Conservation (phyloP, 1,140 invertebrate genomes). For the Ceratina japonica region DNA sequence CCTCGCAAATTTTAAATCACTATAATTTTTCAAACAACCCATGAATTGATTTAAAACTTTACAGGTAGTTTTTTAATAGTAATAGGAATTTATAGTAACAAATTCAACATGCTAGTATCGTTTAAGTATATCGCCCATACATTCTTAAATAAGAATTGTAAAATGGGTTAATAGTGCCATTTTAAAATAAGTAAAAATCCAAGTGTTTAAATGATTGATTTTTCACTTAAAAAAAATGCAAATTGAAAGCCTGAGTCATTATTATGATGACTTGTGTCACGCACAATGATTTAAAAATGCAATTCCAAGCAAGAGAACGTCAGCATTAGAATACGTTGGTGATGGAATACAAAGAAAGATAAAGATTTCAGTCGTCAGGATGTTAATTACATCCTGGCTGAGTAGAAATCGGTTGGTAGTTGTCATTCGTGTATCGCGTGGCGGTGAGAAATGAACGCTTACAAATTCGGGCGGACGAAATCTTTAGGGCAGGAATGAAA, state of each 20-base stretch:
- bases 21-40: no score
- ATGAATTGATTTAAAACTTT: no score
- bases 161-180: not conserved
- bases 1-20: no score
- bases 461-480: constrained; percentile 20
- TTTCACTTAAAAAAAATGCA: not conserved
- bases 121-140: no score
- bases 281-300: not conserved
- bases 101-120: no score
- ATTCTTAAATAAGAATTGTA: constrained; percentile 1
- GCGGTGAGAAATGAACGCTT: not conserved
- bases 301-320: not conserved
- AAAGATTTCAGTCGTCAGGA: not conserved
- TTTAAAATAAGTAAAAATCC: no score
- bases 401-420: constrained; percentile 14
- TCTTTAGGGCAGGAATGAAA: constrained; percentile 35
- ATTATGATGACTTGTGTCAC: no score
- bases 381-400: not conserved
- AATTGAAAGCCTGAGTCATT: not conserved
- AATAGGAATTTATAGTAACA: no score
- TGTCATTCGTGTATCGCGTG: constrained; percentile 6
- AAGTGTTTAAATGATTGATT: no score
- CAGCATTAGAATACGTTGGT: not conserved
- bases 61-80: no score
- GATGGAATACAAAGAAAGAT: not conserved